Evolutionary conservation across 2,888 invertebrate species (phyloP).

Genomic region (Callinectes sapidus): DNA sequence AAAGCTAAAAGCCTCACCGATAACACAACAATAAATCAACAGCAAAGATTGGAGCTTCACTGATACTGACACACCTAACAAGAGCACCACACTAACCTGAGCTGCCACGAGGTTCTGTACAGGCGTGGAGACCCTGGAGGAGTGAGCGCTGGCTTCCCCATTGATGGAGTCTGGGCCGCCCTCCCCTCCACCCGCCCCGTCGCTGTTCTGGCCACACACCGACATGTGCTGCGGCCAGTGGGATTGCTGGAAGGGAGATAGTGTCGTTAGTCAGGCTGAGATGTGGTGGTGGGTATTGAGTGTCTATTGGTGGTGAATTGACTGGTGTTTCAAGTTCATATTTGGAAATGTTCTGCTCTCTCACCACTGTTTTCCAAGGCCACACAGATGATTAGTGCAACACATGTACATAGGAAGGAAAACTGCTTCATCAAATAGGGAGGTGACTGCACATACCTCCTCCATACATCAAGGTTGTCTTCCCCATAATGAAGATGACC

Average conservation of each 20-base stretch:
- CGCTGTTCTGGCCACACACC: slow-evolving; percentile 72
- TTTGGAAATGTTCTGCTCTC: too few relatives aligned
- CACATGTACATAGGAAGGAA: too few relatives aligned
- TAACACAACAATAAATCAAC: too few relatives aligned
- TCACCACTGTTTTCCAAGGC: too few relatives aligned
- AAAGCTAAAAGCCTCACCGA: too few relatives aligned
- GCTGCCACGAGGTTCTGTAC: slow-evolving; percentile 64
- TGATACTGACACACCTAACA: not conserved
- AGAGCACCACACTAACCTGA: slow-evolving; percentile 55
- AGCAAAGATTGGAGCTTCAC: too few relatives aligned
- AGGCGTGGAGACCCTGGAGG: slow-evolving; percentile 70
- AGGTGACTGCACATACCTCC: too few relatives aligned
- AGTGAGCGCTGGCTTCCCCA: slow-evolving; percentile 65
- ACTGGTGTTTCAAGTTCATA: too few relatives aligned
- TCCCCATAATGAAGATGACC: too few relatives aligned
- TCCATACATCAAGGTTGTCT: too few relatives aligned
- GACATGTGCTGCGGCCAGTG: slow-evolving; percentile 88
- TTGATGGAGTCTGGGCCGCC: slow-evolving; percentile 64
- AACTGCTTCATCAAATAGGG: too few relatives aligned
- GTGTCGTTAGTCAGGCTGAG: not conserved
- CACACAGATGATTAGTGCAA: too few relatives aligned
- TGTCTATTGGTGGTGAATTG: not conserved
- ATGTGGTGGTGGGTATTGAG: not conserved
- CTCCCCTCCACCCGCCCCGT: slow-evolving; percentile 60
- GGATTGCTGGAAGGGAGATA: slow-evolving; percentile 78